Evolutionary conservation across 2,113 vertebrate genomes (phyloP).

Genomic region (cat (Felis catus)): F.catus_Fca126_mat1.0 CM031413.1:39145501-39146000

Average conservation of each 20-base stretch:
- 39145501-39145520: neutral
- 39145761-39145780: slow-evolving; percentile 12
- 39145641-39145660: neutral
- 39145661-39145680: neutral
- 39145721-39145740: neutral
- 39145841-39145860: slow-evolving; percentile 4
- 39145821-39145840: neutral
- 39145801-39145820: neutral
- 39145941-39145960: neutral
- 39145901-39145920: neutral
- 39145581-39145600: neutral
- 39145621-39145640: neutral
- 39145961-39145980: neutral
- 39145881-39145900: neutral
- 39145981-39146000: neutral
- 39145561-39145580: neutral
- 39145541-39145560: neutral
- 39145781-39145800: neutral
- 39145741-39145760: slow-evolving; percentile 53
- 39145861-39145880: neutral
- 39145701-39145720: slow-evolving; percentile 18
- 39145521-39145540: neutral
- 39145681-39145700: neutral
- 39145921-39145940: neutral
- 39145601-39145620: neutral